Evolutionary conservation across 92 coral and sea anemone species (phyloP).

Genomic region (Anthopleura xanthogrammica): DNA sequence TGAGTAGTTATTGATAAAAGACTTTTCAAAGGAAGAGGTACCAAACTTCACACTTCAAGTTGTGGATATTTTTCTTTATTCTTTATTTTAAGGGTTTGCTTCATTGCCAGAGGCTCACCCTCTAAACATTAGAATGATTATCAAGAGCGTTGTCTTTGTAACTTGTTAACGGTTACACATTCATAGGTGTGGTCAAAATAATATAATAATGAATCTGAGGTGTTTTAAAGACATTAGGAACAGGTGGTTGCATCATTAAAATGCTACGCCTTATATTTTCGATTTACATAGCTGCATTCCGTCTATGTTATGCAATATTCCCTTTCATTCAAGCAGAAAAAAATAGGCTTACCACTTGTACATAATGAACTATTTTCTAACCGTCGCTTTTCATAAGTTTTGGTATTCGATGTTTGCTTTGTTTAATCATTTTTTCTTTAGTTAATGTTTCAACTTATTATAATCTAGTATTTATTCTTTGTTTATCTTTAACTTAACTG

Average conservation of each 20-base stretch:
- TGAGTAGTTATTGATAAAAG: background rate
- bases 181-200: slow-evolving; percentile 4
- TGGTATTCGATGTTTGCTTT: too few relatives aligned
- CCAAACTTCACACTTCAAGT: background rate
- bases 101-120: slow-evolving; percentile 3
- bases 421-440: too few relatives aligned
- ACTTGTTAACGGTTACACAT: background rate
- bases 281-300: background rate
- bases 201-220: background rate
- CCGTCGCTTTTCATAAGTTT: too few relatives aligned
- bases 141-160: background rate
- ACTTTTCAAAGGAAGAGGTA: slow-evolving; percentile 1
- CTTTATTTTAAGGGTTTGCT: background rate
- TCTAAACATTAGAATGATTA: background rate
- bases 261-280: background rate
- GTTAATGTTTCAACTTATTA: too few relatives aligned
- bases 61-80: background rate
- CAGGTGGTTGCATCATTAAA: background rate
- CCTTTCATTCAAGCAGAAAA: background rate
- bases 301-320: background rate
- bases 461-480: too few relatives aligned
- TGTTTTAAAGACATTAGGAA: background rate
- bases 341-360: too few relatives aligned
- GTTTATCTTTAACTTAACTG: too few relatives aligned
- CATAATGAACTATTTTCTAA: too few relatives aligned